Percentiles rank a stretch among this genome's conserved stretches.
Evolutionary conservation across 2,113 vertebrate species (phyloP).

Genomic region (Centrocercus urophasianus): DNA sequence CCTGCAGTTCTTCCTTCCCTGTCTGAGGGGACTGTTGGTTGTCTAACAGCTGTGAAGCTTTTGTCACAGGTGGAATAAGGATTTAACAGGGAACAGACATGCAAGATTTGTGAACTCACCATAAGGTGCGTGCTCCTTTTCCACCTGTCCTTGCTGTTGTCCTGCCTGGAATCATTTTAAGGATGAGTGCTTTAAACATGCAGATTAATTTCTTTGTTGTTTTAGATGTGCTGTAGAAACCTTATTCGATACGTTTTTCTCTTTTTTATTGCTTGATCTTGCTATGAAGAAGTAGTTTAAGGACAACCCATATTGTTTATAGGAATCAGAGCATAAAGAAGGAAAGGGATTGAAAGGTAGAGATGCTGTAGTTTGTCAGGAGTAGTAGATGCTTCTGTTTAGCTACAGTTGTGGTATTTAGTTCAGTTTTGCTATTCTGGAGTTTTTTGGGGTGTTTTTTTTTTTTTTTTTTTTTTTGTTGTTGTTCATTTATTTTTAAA

Average conservation of each 20-base stretch:
- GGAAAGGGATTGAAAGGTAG: background rate
- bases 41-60: background rate
- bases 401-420: background rate
- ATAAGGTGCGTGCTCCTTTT: background rate
- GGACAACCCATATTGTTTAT: background rate
- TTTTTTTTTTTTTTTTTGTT: background rate
- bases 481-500: background rate
- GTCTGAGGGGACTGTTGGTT: background rate
- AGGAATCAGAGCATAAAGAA: background rate
- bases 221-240: background rate
- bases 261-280: background rate
- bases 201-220: background rate
- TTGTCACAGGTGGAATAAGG: background rate
- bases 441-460: background rate
- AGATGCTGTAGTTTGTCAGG: background rate
- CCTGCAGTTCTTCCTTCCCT: background rate
- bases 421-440: background rate
- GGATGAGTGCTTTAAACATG: background rate
- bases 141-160: background rate
- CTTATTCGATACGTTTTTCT: fast-evolving
- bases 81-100: background rate
- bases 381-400: background rate
- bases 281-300: background rate
- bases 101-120: background rate
- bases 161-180: background rate